Conservation (phyloP, 2,797 vertebrate genomes). For the Sebastes minor region DNA sequence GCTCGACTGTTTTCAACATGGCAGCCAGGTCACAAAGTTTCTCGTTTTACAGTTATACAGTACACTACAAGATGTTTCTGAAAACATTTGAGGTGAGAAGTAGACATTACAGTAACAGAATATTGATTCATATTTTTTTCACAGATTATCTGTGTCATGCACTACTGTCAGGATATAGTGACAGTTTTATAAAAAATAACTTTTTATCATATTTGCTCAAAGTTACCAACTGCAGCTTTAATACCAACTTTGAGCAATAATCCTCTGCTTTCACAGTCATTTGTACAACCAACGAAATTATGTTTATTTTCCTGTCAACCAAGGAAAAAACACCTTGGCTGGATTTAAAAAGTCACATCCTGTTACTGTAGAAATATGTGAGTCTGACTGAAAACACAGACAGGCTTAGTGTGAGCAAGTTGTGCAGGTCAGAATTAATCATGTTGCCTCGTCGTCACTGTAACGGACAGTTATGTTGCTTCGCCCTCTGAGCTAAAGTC, state of each 20-base stretch:
- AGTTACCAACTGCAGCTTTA: too few relatives aligned
- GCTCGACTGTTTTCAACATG: too few relatives aligned
- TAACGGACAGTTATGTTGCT: slow-evolving; percentile 25
- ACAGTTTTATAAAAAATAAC: too few relatives aligned
- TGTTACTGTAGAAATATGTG: slow-evolving; percentile 7
- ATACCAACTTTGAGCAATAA: background rate
- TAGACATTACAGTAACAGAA: too few relatives aligned
- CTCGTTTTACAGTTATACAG: too few relatives aligned
- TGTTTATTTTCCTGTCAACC: background rate
- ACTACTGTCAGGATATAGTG: too few relatives aligned
- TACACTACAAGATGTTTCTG: too few relatives aligned
- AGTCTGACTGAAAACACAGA: background rate
- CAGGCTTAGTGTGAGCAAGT: background rate
- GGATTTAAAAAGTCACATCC: slow-evolving; percentile 4
- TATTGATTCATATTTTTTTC: too few relatives aligned
- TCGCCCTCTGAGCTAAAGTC: slow-evolving; percentile 41
- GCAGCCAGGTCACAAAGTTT: too few relatives aligned
- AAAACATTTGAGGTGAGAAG: too few relatives aligned
- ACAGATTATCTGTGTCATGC: too few relatives aligned
- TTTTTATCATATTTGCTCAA: too few relatives aligned
- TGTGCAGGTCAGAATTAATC: slow-evolving; percentile 34
- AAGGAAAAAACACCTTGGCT: background rate
- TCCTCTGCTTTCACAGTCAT: background rate
- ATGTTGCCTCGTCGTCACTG: background rate
- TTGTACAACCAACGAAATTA: background rate